Conservation (phyloP, 2,888 invertebrate genomes). For the Taenaris catops region DNA sequence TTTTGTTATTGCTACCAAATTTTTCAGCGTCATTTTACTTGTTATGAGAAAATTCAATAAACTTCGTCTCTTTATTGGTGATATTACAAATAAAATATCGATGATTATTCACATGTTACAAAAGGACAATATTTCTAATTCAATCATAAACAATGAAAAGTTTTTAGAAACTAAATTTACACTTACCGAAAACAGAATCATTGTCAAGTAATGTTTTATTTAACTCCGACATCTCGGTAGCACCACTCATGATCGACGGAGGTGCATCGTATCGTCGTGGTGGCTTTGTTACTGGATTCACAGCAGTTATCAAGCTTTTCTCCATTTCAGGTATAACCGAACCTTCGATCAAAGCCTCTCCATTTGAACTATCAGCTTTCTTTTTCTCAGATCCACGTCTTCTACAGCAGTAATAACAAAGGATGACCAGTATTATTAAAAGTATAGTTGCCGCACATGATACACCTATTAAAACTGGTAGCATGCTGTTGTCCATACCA, state of each 20-base stretch:
- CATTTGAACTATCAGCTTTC: conserved; percentile 81
- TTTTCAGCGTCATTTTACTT: too few relatives aligned
- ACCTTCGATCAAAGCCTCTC: conserved; percentile 85
- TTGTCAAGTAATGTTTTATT: conserved; percentile 90
- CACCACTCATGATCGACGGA: conserved; percentile 84
- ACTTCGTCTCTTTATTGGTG: too few relatives aligned
- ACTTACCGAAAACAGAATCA: conserved; percentile 89
- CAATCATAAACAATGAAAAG: too few relatives aligned
- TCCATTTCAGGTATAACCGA: conserved; percentile 91
- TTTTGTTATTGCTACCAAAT: too few relatives aligned
- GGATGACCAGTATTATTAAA: conserved; percentile 64
- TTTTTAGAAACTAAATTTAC: too few relatives aligned
- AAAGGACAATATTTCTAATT: too few relatives aligned
- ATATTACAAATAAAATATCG: too few relatives aligned
- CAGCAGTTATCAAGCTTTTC: conserved; percentile 90
- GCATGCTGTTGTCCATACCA: conserved; percentile 77
- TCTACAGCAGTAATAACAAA: conserved; percentile 81
- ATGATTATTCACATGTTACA: too few relatives aligned
- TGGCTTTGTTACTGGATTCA: conserved; percentile 92
- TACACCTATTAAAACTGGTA: conserved; percentile 76
- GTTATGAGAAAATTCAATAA: too few relatives aligned
- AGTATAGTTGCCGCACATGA: conserved; percentile 68
- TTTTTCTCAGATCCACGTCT: conserved; percentile 77
- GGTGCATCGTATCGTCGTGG: conserved; percentile 88
- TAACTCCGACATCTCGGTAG: conserved; percentile 90